Base-by-base conservation (phyloP, 23 tunicate species). In the Ciona savignyi region DNA sequence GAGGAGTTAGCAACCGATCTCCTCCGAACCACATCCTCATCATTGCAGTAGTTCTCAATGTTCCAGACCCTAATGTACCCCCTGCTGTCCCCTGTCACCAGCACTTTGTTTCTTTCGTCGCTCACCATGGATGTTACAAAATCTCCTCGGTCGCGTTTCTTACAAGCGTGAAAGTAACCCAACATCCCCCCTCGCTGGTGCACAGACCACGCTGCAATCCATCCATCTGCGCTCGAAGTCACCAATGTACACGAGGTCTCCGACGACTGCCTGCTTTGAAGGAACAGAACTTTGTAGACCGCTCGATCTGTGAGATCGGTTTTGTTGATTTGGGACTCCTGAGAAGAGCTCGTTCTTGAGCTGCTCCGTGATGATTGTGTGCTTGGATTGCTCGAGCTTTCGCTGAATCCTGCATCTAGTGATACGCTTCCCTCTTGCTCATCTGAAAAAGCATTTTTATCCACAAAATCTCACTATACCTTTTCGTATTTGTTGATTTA, bases 121-220 rank as follows among this genome's bases (percentile, higher is more conserved):
- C 81, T 78, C 30, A 62, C 84, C 82, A 88, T 81, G 9, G 80
- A 64, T 31, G 76, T 88, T 2, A 88, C 96, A 60, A 82, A 32
- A 61, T 73, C 80, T 27, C 80, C 79, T 33, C 28, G 2, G 35
- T 77, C 66, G 25, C 30, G 35, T 51, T 77, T 77, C 64, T 51
- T 51, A 29, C 75, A 71, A 2, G 68, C 80, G 23, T 63, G 73
- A 68, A 74, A 82, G 51, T 66, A 85, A 63, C 83, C 98, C 31
- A 85, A 30, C 73, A 92, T n/a, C 0, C 98, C 98, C 0, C 91
- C 98, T 27, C 76, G 70, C 15, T 60, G 79, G 67, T 92, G 93
- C n/a, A 92, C 79, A 25, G 98, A 92, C 91, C 98, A 92, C n/a
- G 85, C 72, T 19, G 71, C 32, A 0, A 92, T 71, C 87, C 89